Percentiles rank a stretch among this genome's conserved stretches.
phyloP scores from a whole-genome alignment of 2,113 vertebrate species.

The Lathamus discolor region DNA sequence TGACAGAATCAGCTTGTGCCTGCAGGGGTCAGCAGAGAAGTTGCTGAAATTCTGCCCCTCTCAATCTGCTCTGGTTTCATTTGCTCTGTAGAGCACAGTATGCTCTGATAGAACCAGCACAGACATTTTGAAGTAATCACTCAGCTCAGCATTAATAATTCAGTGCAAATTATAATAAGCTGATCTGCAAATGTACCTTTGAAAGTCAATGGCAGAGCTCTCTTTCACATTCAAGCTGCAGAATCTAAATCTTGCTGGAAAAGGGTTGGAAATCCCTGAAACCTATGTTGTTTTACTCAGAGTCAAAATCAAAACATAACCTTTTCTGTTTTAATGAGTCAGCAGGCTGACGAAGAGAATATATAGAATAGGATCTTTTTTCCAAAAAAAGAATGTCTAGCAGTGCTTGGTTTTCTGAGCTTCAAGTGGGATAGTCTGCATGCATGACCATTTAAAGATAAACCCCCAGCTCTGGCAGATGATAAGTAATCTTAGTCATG shows the following conservation, averaged over 20 bases:
- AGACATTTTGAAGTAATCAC: slow-evolving; percentile 13
- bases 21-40: slow-evolving; percentile 50
- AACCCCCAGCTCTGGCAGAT: not conserved
- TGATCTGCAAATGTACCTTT: slow-evolving; percentile 1
- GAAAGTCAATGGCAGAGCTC: not conserved
- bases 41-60: slow-evolving; percentile 1
- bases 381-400: not conserved
- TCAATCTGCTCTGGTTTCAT: not conserved
- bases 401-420: not conserved
- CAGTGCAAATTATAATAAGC: slow-evolving; percentile 14
- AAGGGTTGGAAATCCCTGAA: not conserved
- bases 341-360: not conserved
- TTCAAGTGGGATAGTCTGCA: not conserved
- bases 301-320: not conserved
- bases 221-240: not conserved
- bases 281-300: accelerated
- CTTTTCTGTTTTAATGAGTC: not conserved
- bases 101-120: not conserved
- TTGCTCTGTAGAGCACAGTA: not conserved
- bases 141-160: slow-evolving; percentile 25
- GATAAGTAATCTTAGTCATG: not conserved
- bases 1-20: not conserved
- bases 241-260: not conserved
- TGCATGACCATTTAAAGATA: not conserved
- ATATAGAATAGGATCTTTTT: not conserved